Conservation (phyloP, 2,888 invertebrate species). For the Himalopsyche anomala region DNA sequence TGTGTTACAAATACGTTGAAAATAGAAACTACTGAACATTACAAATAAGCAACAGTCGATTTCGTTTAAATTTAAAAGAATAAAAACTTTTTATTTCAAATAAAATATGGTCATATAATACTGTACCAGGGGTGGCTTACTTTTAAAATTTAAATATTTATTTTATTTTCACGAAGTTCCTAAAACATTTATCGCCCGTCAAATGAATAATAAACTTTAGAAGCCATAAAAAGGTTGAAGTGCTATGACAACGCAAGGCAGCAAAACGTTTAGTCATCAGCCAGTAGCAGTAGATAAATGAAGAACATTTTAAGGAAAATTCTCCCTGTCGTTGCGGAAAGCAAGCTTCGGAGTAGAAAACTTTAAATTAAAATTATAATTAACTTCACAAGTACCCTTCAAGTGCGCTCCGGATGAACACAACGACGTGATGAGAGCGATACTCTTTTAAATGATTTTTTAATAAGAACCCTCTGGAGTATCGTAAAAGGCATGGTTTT, state of each 20-base stretch:
- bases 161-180: constrained; percentile 30
- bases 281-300: constrained; percentile 48
- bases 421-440: constrained; percentile 51
- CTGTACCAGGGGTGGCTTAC: constrained; percentile 12
- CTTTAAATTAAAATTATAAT: constrained; percentile 66
- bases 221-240: constrained; percentile 54
- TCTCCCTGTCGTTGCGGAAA: constrained; percentile 56
- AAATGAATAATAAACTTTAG: constrained; percentile 46
- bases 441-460: constrained; percentile 59
- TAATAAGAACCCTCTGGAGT: constrained; percentile 57
- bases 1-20: too few relatives aligned
- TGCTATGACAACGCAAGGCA: constrained; percentile 49
- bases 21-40: too few relatives aligned
- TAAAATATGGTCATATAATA: background rate
- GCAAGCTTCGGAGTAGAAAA: constrained; percentile 62
- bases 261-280: constrained; percentile 62
- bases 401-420: constrained; percentile 51
- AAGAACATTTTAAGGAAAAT: constrained; percentile 58
- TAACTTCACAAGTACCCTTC: constrained; percentile 62
- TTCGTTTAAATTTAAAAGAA: background rate
- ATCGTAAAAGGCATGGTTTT: constrained; percentile 55
- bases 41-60: background rate
- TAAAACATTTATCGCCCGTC: constrained; percentile 30
- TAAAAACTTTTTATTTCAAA: background rate
- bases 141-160: constrained; percentile 26